Evolutionary conservation across 2,113 vertebrate genomes (phyloP), one percentile per base, ranked within the genome.

Genomic region (Ranitomeya variabilis): DNA sequence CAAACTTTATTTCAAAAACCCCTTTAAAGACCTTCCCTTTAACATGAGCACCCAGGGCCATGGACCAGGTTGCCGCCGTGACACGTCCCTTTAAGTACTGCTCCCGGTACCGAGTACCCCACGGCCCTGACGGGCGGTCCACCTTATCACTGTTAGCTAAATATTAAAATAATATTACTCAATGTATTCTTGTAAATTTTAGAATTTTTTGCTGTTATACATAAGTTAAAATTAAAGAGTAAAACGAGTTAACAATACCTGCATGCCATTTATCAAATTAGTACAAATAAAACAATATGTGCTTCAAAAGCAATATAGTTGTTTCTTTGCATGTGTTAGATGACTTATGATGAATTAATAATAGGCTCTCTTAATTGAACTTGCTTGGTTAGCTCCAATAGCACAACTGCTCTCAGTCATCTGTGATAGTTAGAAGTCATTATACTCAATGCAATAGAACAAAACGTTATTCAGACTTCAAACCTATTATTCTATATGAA

Each of bases 341-440:
- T 81, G 60, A 83, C 80, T 62, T 60, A 57, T 82, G 79, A 57
- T 80, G 13, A 31, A 60, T 80, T 16, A 60, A 80, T 80, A 45
- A 82, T 37, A 15, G 15, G 37, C 37, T 45, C 31, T 66, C 31
- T 37, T 21, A 64, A 82, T 21, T 83, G 52, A 83, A 64, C 80
- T 45, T 62, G 12, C 59, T 83, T 66, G 80, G 18, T 64, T 83
- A 51, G 18, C 31, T 66, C 60, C 26, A 45, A 82, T 21, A 64
- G 51, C 18, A 64, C 18, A 64, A 82, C 45, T 82, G 19, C 57
- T 82, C 80, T 64, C 37, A 64, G 60, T 64, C 26, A 82, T 52
- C 11, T 19, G 37, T 13, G 80, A 64, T 66, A 83, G 66, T 83
- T 83, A 66, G 51, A 83, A 66, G 80, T 66, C 80, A 83, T 83